Conservation (phyloP, 1,140 invertebrate genomes). For the Geopemphigus sp. region DNA sequence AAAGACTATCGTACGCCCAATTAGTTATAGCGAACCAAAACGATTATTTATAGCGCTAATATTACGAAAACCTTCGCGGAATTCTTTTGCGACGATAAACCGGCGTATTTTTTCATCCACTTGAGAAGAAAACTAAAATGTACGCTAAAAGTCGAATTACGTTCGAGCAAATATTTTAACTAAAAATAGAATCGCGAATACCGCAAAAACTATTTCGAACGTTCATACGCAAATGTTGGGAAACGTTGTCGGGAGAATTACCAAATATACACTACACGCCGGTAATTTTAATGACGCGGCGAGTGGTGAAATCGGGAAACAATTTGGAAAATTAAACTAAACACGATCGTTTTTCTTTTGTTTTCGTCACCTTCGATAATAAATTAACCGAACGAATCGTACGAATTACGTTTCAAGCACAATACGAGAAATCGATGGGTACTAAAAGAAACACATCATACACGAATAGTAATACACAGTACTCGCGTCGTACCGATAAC, state of each 20-base stretch:
- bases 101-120: too few relatives aligned
- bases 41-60: too few relatives aligned
- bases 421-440: too few relatives aligned
- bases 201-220: slow-evolving; percentile 10
- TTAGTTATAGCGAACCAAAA: not conserved
- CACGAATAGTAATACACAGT: not conserved
- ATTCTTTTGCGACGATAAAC: not conserved
- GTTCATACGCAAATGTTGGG: not conserved
- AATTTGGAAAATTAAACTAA: too few relatives aligned
- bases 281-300: not conserved
- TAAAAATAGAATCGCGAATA: not conserved
- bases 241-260: not conserved
- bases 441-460: too few relatives aligned
- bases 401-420: too few relatives aligned
- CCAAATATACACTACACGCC: not conserved
- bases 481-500: not conserved
- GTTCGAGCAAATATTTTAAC: not conserved
- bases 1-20: not conserved
- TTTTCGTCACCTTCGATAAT: too few relatives aligned
- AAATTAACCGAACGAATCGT: too few relatives aligned
- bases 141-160: too few relatives aligned
- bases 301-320: not conserved
- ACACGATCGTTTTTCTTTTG: too few relatives aligned
- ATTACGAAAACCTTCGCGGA: not conserved
- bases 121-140: too few relatives aligned